Base-by-base conservation (phyloP, 35 echinoderm and acorn worm genomes). In the Nesometra sesokonis region DNA sequence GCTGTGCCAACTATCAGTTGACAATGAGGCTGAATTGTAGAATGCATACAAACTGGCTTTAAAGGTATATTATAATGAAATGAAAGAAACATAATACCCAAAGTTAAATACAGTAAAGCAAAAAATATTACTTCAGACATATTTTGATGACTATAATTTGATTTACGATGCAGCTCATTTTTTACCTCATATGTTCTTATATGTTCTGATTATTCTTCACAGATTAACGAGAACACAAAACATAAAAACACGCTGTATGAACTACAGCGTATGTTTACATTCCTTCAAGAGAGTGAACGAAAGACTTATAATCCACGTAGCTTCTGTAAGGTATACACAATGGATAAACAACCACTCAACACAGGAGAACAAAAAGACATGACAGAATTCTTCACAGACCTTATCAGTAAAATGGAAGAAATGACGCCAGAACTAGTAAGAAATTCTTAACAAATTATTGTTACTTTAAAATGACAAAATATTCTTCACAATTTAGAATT, bases 381-480 rank as follows among this genome's bases (percentile, higher is more conserved):
- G 93, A 94, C 93, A 29, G 93, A 94, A 78, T 94, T 94, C 86
- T 94, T 94, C 83, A 94, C 93, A 21, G 93, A 94, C 39, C 83
- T 94, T 21, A 94, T 94, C 77, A 94, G 93, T 67, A 94, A 94
- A 86, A 94, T 94, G 93, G 93, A 94, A 36, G 93, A 94, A 57
- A 94, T 94, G 86, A 91, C 93, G 0, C 93, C 93, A 19, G 86
- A 83, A 77, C 82, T 94, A 57, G 93, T 94, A 86, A 85, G 89
- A 37, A 67, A 76, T 5, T 11, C 0, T 43, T 43, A 5, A 9
- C 27, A 78, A 30, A 78, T 5, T n/a, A 30, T 9, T 78, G 23
- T 78, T 32, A n/a, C n/a, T 78, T 78, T 78, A 7, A 43, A 43
- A 43, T 43, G 4, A 7, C 52, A 67, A 27, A 67, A 67, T 67